Base-by-base conservation (phyloP, 2,888 invertebrate species). In the Tetragonisca angustula region DNA sequence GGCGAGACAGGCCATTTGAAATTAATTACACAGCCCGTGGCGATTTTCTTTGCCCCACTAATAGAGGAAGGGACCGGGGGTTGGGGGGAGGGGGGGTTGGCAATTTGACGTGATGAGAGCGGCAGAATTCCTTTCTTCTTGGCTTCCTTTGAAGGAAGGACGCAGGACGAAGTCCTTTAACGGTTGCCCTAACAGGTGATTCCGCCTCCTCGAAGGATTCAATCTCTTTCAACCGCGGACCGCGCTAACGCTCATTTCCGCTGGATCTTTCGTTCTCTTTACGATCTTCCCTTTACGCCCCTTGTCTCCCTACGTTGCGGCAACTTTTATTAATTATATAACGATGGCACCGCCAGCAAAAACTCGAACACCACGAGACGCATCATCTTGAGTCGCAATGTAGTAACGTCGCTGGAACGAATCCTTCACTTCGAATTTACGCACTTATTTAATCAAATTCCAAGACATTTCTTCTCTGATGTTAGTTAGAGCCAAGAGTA, bases 321-420 rank as follows among this genome's bases (percentile, higher is more conserved):
- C 59, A 72, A 77, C 82, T 83, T 88, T 87, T 88, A 86, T 90
- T 87, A 87, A 90, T 89, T 86, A 88, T 79, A 79, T 82, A 88
- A 79, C 32, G 77, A 81, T 76, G 62, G 50, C 36, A 67, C 80
- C 71, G 74, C 36, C 36, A 72, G 13, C 65, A 49, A 50, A 43
- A 69, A 67, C 70, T 70, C 83, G 84, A 89, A 89, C 81, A 87
- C 77, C 85, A 87, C 90, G 85, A 90, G 62, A 62, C 11, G 56
- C 77, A 81, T 80, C 84, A 87, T 89, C 84, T 90, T 87, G 90
- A 86, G 70, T 79, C 73, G 59, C 74, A 74, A 76, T 36, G 68
- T 65, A 81, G 49, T 13, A 5, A 56, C 56, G 2, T 2, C n/a
- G 21, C 4, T 2, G 4, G 3, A 24, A 59, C 2, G 24, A 59